These are phyloP conservation scores for Parapsyche elsis DNA, from an alignment of 1,140 invertebrate genomes.

Conservation along the genomic window DNA sequence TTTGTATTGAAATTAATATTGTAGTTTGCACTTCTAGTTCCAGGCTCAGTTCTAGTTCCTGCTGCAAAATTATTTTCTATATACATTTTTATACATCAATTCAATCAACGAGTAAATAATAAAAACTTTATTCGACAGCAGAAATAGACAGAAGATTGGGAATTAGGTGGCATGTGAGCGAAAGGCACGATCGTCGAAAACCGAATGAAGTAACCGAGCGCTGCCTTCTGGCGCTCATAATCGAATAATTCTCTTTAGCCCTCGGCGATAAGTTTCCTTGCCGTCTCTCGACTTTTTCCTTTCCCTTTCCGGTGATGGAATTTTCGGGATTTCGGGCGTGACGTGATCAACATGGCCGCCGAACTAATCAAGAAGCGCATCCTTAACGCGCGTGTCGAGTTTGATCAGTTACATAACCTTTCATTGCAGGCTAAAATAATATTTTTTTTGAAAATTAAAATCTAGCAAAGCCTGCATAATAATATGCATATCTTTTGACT, in stretches of 20 bases:
- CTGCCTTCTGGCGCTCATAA: slow-evolving; percentile 49
- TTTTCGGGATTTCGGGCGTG: slow-evolving; percentile 44
- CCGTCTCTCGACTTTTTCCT: slow-evolving; percentile 42
- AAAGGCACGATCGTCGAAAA: neutral
- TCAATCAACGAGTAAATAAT: neutral
- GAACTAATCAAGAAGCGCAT: neutral
- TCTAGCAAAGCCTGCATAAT: too few relatives aligned
- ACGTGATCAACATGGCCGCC: slow-evolving; percentile 40
- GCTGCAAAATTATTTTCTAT: too few relatives aligned
- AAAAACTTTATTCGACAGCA: slow-evolving; percentile 30
- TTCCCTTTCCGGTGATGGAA: slow-evolving; percentile 43
- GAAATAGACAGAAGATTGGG: too few relatives aligned
- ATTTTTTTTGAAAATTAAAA: too few relatives aligned
- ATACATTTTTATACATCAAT: too few relatives aligned
- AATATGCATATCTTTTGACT: too few relatives aligned
- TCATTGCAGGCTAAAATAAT: too few relatives aligned
- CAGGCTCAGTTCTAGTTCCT: too few relatives aligned
- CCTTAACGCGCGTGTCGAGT: too few relatives aligned
- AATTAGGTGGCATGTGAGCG: neutral
- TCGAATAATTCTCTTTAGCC: slow-evolving; percentile 55
- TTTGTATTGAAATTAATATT: too few relatives aligned
- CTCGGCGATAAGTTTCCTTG: slow-evolving; percentile 51
- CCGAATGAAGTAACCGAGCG: slow-evolving; percentile 47
- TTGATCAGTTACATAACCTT: too few relatives aligned
- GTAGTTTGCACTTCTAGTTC: too few relatives aligned